Evolutionary conservation across 2,113 vertebrate genomes (phyloP).

Genomic region (Typhlomys cinereus): DNA sequence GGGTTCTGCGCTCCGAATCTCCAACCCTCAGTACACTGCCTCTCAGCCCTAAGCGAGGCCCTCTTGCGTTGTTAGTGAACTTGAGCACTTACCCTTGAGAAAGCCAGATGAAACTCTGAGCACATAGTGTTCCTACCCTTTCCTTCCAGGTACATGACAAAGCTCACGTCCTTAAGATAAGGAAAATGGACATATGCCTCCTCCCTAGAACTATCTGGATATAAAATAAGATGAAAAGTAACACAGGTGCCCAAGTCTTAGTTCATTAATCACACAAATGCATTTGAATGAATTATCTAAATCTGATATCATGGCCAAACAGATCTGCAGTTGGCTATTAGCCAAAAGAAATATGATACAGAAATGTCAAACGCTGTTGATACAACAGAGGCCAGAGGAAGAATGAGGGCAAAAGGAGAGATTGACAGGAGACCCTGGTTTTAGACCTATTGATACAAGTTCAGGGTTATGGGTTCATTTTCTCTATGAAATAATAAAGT

Average conservation of each 20-base stretch:
- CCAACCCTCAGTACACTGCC: background rate
- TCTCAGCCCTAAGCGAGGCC: background rate
- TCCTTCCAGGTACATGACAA: background rate
- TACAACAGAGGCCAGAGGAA: background rate
- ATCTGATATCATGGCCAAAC: background rate
- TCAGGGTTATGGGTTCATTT: too few relatives aligned
- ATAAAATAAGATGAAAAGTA: slow-evolving; percentile 47
- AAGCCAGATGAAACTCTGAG: background rate
- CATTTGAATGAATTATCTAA: background rate
- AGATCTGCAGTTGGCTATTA: background rate
- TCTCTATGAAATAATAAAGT: too few relatives aligned
- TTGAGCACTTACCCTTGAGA: background rate
- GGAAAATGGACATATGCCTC: background rate
- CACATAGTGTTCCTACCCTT: background rate
- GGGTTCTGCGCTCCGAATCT: slow-evolving; percentile 29
- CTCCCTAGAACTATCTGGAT: background rate
- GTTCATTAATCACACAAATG: slow-evolving; percentile 44
- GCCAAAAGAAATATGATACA: background rate
- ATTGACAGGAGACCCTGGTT: background rate
- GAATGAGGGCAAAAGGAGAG: accelerated
- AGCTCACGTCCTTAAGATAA: background rate
- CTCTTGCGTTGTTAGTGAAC: background rate
- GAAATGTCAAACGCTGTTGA: background rate
- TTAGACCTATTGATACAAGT: too few relatives aligned
- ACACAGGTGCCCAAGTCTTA: background rate